Conservation (phyloP, 2,888 invertebrate genomes). For the Salticus scenicus region DNA sequence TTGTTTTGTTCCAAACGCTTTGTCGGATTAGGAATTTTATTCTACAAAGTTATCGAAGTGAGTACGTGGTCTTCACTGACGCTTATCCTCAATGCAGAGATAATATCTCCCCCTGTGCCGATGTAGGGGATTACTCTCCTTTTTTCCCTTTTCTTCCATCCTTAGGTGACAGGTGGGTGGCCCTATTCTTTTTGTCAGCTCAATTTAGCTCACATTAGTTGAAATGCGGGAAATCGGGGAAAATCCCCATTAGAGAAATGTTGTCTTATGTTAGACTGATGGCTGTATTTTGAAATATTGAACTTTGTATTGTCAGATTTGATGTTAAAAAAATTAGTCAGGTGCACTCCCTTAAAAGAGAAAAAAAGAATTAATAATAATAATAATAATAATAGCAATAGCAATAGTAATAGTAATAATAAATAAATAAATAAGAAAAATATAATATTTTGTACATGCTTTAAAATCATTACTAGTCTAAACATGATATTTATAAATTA, state of each 20-base stretch:
- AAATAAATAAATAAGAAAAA: too few relatives aligned
- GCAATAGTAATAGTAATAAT: too few relatives aligned
- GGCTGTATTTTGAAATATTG: not conserved
- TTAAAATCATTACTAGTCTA: too few relatives aligned
- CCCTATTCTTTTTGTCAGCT: conserved; percentile 27
- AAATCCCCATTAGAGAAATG: not conserved
- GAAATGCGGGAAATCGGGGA: not conserved
- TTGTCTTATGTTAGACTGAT: not conserved
- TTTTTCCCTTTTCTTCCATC: not conserved
- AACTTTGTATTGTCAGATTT: not conserved
- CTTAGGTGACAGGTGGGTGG: conserved; percentile 38
- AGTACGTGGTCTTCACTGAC: not conserved
- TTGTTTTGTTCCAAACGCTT: conserved; percentile 14
- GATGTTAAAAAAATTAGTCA: not conserved
- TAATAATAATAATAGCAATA: too few relatives aligned
- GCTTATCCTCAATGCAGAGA: conserved; percentile 25
- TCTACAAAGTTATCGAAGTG: not conserved
- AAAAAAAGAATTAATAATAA: too few relatives aligned
- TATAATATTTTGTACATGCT: too few relatives aligned
- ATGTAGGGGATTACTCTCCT: not conserved
- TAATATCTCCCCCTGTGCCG: conserved; percentile 31
- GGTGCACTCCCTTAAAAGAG: too few relatives aligned
- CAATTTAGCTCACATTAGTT: conserved; percentile 37
- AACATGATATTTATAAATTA: too few relatives aligned
- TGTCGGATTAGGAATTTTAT: conserved; percentile 14